These are phyloP conservation scores for Sebastes umbrosus DNA, from an alignment of 2,797 vertebrate genomes.

Conservation along the genomic window DNA sequence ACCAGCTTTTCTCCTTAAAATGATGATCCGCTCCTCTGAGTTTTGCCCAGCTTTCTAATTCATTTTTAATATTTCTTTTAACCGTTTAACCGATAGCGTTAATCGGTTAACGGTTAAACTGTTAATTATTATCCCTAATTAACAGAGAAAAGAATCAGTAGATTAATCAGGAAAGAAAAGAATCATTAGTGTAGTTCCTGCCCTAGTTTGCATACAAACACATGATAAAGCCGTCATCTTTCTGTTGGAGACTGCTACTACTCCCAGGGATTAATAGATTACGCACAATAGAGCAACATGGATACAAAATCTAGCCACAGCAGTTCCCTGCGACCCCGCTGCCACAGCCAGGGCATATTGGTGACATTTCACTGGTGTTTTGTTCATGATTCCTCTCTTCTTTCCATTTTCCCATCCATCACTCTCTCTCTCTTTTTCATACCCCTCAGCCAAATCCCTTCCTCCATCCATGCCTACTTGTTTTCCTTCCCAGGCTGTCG, in stretches of 20 bases:
- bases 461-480: slow-evolving; percentile 17
- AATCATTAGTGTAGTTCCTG: neutral
- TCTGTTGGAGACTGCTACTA: neutral
- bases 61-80: no score
- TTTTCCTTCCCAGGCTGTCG: slow-evolving; percentile 53
- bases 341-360: slow-evolving; percentile 17
- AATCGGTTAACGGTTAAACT: no score
- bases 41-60: no score
- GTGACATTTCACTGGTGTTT: slow-evolving; percentile 32
- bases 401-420: neutral
- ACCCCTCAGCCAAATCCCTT: slow-evolving; percentile 40
- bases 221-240: neutral
- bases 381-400: slow-evolving; percentile 27
- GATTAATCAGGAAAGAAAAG: neutral
- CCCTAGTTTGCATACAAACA: neutral
- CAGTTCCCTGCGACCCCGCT: slow-evolving; percentile 11
- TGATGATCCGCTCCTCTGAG: no score
- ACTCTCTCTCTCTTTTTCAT: slow-evolving; percentile 2
- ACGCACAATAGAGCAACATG: neutral
- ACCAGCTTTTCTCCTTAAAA: no score
- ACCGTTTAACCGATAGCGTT: no score
- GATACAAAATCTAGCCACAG: neutral
- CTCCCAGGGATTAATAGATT: neutral
- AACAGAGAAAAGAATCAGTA: neutral
- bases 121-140: neutral